A percentile compares a stretch with the other conserved stretches of the same genome.
Evolutionary conservation across 2,797 vertebrate genomes (phyloP).

Genomic region (Champsocephalus gunnari): DNA sequence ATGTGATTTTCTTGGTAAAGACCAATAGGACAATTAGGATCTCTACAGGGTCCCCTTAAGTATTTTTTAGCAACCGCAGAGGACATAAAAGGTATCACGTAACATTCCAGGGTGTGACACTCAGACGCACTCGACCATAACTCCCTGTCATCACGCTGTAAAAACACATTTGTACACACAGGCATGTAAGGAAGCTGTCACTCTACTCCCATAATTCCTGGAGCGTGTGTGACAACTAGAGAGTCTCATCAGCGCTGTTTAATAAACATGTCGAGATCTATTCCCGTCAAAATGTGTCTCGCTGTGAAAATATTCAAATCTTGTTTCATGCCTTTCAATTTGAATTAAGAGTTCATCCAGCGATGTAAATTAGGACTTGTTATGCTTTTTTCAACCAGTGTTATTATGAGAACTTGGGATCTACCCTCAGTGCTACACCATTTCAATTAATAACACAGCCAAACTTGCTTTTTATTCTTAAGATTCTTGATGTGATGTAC

Average conservation of each 20-base stretch:
- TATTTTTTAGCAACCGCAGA: conserved; percentile 4
- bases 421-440: background rate
- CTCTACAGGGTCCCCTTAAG: background rate
- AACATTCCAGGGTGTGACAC: conserved; percentile 28
- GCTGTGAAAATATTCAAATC: background rate
- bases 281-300: background rate
- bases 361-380: background rate
- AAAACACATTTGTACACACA: conserved; percentile 42
- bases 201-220: conserved; percentile 6
- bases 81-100: conserved; percentile 31
- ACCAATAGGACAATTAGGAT: conserved; percentile 1
- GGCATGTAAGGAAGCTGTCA: conserved; percentile 31
- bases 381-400: background rate
- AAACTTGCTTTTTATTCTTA: background rate
- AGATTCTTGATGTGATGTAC: background rate
- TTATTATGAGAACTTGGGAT: background rate
- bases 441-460: background rate
- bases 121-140: conserved; percentile 13
- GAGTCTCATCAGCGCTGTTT: conserved; percentile 25
- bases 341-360: background rate
- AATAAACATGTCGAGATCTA: conserved; percentile 8
- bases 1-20: conserved; percentile 13
- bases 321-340: background rate
- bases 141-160: conserved; percentile 45
- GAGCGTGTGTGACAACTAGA: conserved; percentile 29